Conservation (phyloP, 2,888 invertebrate genomes). For the Lepidonotus clava region DNA sequence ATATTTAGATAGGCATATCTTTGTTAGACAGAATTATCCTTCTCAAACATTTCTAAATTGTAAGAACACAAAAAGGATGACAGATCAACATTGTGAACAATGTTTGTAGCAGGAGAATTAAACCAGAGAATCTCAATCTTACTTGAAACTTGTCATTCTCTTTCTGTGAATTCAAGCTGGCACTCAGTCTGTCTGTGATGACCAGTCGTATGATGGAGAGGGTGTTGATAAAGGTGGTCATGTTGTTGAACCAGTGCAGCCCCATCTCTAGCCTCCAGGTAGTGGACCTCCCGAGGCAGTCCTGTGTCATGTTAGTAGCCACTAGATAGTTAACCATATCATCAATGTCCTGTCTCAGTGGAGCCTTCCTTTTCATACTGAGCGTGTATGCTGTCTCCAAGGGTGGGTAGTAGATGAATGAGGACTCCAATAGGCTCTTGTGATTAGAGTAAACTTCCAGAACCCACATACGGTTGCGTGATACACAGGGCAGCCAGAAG, state of each 20-base stretch:
- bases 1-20: too few species aligned
- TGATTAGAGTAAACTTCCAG: constrained; percentile 7
- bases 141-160: neutral
- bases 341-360: neutral
- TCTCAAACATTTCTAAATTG: neutral
- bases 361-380: neutral
- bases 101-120: too few species aligned
- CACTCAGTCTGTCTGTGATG: neutral
- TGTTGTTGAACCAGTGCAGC: constrained; percentile 21
- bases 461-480: neutral
- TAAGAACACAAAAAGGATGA: neutral
- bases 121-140: too few species aligned
- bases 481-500: constrained; percentile 19
- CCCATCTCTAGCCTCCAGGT: constrained; percentile 14
- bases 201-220: neutral
- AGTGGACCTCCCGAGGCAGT: neutral
- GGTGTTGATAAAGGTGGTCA: constrained; percentile 31
- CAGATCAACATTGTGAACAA: too few species aligned
- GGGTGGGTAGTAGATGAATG: constrained; percentile 18
- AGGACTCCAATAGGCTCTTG: constrained; percentile 6
- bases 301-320: neutral
- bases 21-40: too few species aligned
- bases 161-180: constrained; percentile 1
- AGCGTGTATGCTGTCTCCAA: neutral
- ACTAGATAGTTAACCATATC: constrained; percentile 19